phyloP scores from a whole-genome alignment of 2,113 vertebrate species.

The Myotis yumanensis region DNA sequence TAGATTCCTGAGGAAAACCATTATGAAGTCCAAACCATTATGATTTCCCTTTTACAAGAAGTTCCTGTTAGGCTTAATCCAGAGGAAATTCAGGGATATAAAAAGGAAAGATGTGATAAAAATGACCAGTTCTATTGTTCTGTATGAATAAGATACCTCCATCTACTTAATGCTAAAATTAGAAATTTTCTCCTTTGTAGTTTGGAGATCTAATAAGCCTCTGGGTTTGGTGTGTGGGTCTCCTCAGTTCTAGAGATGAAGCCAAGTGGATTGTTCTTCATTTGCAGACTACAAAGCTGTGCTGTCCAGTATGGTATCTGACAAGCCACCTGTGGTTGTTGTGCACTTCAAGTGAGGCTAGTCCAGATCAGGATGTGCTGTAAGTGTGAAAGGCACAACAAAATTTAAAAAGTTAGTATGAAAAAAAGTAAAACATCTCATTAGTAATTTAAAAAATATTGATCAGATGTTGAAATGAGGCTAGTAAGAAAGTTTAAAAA shows the following conservation, averaged over 20 bases:
- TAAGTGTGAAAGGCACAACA: neutral
- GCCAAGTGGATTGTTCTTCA: neutral
- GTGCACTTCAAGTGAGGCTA: neutral
- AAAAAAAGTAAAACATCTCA: constrained; percentile 17
- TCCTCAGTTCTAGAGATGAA: neutral
- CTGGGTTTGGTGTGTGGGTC: neutral
- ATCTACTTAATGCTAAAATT: constrained; percentile 37
- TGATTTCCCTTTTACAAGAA: constrained; percentile 61
- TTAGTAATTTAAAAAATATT: constrained; percentile 35
- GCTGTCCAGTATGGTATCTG: neutral
- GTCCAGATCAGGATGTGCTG: neutral
- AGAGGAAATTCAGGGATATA: constrained; percentile 66
- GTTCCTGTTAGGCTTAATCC: constrained; percentile 55
- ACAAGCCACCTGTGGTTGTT: neutral
- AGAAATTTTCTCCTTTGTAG: constrained; percentile 35
- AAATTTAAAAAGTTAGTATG: constrained; percentile 19
- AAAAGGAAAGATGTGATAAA: constrained; percentile 60
- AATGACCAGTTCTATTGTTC: constrained; percentile 59
- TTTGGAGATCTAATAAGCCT: neutral
- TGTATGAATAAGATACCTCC: constrained; percentile 36
- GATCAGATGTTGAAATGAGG: constrained; percentile 35
- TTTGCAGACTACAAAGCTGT: neutral
- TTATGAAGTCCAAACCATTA: constrained; percentile 56
- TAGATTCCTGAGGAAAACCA: constrained; percentile 55
- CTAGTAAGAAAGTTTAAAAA: constrained; percentile 51